Conservation (phyloP, 1,140 invertebrate species). For the Diprion similis region DNA sequence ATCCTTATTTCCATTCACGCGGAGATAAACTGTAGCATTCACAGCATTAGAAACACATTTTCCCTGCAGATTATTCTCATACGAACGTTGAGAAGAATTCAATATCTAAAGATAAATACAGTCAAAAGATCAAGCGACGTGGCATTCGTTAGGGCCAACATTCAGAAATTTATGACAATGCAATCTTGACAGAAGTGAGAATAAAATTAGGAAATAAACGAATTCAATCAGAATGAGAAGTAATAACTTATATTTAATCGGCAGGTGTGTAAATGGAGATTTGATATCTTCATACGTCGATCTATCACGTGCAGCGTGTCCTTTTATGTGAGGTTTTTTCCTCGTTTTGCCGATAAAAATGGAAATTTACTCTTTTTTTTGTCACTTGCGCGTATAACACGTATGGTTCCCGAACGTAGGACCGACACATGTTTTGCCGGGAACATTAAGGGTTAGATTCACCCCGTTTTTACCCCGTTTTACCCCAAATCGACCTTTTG, state of each 20-base stretch:
- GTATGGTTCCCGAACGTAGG: slow-evolving; percentile 41
- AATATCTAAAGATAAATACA: too few relatives aligned
- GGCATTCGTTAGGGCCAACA: background rate
- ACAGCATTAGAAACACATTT: background rate
- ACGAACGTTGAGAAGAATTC: too few relatives aligned
- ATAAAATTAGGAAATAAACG: too few relatives aligned
- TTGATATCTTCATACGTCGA: slow-evolving; percentile 10
- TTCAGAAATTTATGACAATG: slow-evolving; percentile 11
- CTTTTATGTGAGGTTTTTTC: slow-evolving; percentile 9
- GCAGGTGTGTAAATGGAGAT: background rate
- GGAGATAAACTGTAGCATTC: background rate
- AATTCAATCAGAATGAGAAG: slow-evolving; percentile 14
- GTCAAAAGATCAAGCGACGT: too few relatives aligned
- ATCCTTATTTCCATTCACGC: background rate
- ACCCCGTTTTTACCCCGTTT: slow-evolving; percentile 34
- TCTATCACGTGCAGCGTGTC: background rate
- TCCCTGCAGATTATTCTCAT: background rate
- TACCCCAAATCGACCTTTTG: slow-evolving; percentile 50
- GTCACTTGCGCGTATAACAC: slow-evolving; percentile 39
- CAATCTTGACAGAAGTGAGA: background rate
- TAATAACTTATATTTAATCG: slow-evolving; percentile 12
- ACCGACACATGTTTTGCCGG: slow-evolving; percentile 19
- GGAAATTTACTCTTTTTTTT: slow-evolving; percentile 47
- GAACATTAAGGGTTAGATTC: slow-evolving; percentile 48
- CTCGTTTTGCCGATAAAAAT: slow-evolving; percentile 53